phyloP scores from a whole-genome alignment of 2,113 vertebrate genomes.

The Aplodontia rufa region DNA sequence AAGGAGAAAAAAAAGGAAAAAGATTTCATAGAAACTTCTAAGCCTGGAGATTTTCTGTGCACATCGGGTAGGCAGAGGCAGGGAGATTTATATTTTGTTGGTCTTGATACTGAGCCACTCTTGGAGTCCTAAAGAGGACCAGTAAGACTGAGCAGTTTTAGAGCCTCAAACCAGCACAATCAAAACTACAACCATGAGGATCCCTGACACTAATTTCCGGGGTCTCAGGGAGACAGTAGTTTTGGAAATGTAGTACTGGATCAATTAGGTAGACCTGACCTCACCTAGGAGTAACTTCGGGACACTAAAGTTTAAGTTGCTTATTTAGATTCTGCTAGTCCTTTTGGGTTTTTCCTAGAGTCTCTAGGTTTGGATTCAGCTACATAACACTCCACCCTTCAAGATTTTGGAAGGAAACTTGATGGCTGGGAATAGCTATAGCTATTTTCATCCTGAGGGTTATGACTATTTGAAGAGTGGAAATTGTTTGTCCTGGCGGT shows the following conservation, averaged over 20 bases:
- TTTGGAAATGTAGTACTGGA: neutral
- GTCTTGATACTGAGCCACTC: neutral
- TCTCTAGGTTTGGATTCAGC: neutral
- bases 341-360: neutral
- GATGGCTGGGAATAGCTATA: neutral
- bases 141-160: neutral
- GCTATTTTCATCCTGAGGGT: neutral
- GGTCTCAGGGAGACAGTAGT: neutral
- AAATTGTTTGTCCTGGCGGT: slow-evolving; percentile 1
- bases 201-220: neutral
- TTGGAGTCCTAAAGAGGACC: neutral
- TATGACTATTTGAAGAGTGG: neutral
- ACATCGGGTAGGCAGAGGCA: neutral
- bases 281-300: neutral
- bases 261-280: neutral
- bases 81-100: neutral
- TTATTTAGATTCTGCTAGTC: neutral
- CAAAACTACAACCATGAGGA: neutral
- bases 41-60: neutral
- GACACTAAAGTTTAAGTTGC: neutral
- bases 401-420: neutral
- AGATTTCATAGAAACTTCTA: slow-evolving; percentile 9
- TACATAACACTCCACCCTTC: neutral
- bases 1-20: slow-evolving; percentile 48
- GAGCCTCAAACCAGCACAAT: neutral